A percentile compares a stretch with the other conserved stretches of the same genome.
phyloP scores from a whole-genome alignment of 1,140 invertebrate species.

The Anastatus disparis region DNA sequence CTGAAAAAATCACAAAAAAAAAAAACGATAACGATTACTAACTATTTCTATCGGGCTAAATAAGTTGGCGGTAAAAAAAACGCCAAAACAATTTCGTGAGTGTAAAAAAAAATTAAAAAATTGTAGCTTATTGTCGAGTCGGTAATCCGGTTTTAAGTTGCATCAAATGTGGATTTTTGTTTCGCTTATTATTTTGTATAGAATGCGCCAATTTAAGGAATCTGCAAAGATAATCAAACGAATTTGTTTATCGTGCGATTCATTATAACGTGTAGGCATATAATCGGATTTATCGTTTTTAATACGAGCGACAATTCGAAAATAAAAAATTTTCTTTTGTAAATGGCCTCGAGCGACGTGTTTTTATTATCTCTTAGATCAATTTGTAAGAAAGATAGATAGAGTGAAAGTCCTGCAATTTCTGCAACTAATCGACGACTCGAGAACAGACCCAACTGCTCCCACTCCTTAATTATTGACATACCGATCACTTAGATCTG shows the following conservation, averaged over 20 bases:
- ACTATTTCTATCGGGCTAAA: constrained; percentile 37
- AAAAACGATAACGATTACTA: constrained; percentile 42
- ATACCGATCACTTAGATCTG: constrained; percentile 38
- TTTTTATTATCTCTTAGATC: constrained; percentile 19
- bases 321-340: constrained; percentile 4
- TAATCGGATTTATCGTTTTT: constrained; percentile 33
- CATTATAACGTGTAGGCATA: constrained; percentile 24
- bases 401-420: constrained; percentile 29
- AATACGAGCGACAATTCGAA: constrained; percentile 2
- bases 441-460: constrained; percentile 13
- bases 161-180: constrained; percentile 9
- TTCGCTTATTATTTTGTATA: constrained; percentile 8
- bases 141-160: neutral
- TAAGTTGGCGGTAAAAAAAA: neutral
- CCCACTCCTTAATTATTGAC: constrained; percentile 37
- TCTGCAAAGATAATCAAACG: constrained; percentile 11
- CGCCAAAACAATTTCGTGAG: too few relatives aligned
- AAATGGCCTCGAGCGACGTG: constrained; percentile 14
- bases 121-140: constrained; percentile 14
- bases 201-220: neutral
- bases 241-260: constrained; percentile 11
- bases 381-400: neutral
- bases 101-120: constrained; percentile 15
- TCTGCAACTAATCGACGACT: constrained; percentile 28
- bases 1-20: constrained; percentile 31